A percentile compares a stretch with the other conserved stretches of the same genome.
Conservation (phyloP, 2,888 invertebrate genomes). For the Diploptera punctata region DNA sequence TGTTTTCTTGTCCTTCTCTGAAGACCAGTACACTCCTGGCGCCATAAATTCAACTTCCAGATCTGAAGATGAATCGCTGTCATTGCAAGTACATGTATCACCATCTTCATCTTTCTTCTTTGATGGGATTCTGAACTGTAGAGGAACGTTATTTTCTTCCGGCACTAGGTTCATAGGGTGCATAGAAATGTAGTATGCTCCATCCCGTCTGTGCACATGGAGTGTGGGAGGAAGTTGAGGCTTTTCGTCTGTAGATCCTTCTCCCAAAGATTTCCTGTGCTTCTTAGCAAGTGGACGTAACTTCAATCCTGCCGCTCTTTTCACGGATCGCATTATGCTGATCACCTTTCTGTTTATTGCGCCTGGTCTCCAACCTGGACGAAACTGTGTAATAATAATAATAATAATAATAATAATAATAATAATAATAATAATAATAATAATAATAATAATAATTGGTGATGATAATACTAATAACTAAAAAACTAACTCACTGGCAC, state of each 20-base stretch:
- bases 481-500: too few relatives aligned
- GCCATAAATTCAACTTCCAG: conserved; percentile 56
- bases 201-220: conserved; percentile 52
- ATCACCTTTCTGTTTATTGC: conserved; percentile 5
- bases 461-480: too few relatives aligned
- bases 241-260: not conserved
- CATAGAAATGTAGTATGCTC: conserved; percentile 54
- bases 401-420: conserved; percentile 18
- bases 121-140: conserved; percentile 52
- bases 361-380: conserved; percentile 35
- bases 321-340: conserved; percentile 2
- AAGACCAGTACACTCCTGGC: conserved; percentile 52
- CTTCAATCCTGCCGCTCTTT: not conserved
- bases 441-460: too few relatives aligned
- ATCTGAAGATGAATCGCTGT: conserved; percentile 51
- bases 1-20: conserved; percentile 24
- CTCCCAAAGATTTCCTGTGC: not conserved
- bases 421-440: too few relatives aligned
- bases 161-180: conserved; percentile 51
- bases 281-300: too few relatives aligned
- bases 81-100: conserved; percentile 38
- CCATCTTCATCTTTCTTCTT: conserved; percentile 47
- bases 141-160: conserved; percentile 44
- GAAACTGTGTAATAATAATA: too few relatives aligned
- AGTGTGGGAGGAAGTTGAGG: conserved; percentile 49